Percentiles rank a stretch among this genome's conserved stretches.
Evolutionary conservation across 1,140 invertebrate species (phyloP).

Genomic region (Anastrepha obliqua): DNA sequence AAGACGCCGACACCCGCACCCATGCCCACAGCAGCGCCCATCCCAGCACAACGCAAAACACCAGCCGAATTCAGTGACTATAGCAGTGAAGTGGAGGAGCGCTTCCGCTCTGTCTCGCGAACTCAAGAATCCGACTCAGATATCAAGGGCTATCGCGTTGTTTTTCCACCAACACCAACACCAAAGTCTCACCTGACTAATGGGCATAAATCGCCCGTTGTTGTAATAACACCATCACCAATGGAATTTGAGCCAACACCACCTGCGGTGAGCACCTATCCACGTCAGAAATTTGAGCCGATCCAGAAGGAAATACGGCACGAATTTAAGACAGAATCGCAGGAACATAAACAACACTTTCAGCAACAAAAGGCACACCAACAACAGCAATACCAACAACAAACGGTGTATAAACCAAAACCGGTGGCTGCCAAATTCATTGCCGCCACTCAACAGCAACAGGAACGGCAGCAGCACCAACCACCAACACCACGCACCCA

Average conservation of each 20-base stretch:
- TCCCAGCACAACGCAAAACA: conserved; percentile 76
- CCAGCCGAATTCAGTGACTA: conserved; percentile 85
- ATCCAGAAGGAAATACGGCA: conserved; percentile 75
- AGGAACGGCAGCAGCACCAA: conserved; percentile 68
- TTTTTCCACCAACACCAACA: conserved; percentile 77
- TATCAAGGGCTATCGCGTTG: conserved; percentile 77
- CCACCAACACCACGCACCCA: conserved; percentile 69
- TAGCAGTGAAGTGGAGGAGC: conserved; percentile 83
- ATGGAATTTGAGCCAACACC: conserved; percentile 78
- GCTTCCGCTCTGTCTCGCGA: conserved; percentile 79
- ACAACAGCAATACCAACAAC: conserved; percentile 61
- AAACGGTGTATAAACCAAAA: conserved; percentile 75
- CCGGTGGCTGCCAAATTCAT: conserved; percentile 73
- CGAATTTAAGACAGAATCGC: conserved; percentile 65
- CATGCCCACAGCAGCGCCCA: conserved; percentile 59
- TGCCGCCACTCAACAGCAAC: conserved; percentile 77
- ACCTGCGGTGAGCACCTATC: conserved; percentile 71
- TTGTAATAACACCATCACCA: conserved; percentile 75
- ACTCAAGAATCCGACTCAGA: conserved; percentile 77
- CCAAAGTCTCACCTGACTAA: conserved; percentile 69
- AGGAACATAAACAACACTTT: conserved; percentile 66
- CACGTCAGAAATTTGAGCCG: conserved; percentile 78
- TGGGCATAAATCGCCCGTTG: conserved; percentile 74
- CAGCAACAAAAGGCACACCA: conserved; percentile 67
- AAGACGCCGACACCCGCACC: conserved; percentile 28